phyloP scores from a whole-genome alignment of 2,797 vertebrate species.

The Clarias pachynema region DNA sequence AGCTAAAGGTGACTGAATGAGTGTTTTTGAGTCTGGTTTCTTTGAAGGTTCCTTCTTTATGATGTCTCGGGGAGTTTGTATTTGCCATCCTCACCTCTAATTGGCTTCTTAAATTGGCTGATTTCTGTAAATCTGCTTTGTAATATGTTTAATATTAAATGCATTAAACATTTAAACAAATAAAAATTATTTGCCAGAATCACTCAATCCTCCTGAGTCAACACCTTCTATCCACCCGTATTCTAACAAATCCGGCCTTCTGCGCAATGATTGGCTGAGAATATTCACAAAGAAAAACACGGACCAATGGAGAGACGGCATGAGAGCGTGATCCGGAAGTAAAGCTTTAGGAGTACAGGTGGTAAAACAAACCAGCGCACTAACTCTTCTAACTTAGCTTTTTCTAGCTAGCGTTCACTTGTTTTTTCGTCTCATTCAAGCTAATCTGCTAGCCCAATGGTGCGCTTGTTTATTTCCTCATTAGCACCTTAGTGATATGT shows the following conservation, averaged over 20 bases:
- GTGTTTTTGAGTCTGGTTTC: not conserved
- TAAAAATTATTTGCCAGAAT: no score
- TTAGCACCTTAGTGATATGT: not conserved
- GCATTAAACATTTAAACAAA: not conserved
- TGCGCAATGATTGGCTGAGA: not conserved
- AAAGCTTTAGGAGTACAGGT: constrained; percentile 1
- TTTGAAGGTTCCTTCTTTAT: not conserved
- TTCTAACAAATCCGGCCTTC: not conserved
- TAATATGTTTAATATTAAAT: not conserved
- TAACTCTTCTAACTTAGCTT: not conserved
- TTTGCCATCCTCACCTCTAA: not conserved
- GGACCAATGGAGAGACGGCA: not conserved
- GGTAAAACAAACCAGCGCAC: not conserved
- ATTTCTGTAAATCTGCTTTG: not conserved
- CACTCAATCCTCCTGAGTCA: not conserved
- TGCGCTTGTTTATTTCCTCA: not conserved
- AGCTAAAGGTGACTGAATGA: no score
- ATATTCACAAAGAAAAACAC: not conserved
- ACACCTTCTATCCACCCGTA: not conserved
- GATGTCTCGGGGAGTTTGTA: not conserved
- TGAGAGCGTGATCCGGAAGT: constrained; percentile 3
- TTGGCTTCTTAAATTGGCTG: not conserved
- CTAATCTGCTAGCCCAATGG: not conserved
- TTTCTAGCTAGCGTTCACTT: not conserved
- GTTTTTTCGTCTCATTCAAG: not conserved